Evolutionary conservation across 2,888 invertebrate species (phyloP).

Genomic region (Galerucella pusilla): DNA sequence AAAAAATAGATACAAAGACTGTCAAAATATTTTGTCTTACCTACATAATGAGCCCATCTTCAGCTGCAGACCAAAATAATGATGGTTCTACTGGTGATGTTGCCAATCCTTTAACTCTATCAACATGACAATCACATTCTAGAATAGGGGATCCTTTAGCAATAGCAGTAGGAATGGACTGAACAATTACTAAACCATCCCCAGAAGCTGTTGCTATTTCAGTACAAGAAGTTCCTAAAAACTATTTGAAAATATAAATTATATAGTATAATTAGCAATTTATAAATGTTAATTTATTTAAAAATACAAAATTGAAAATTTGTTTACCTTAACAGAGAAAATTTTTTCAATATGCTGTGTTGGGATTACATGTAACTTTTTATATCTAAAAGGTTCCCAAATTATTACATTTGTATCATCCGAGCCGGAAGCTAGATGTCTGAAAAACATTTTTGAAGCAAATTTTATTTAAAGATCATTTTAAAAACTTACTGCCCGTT

Average conservation of each 20-base stretch:
- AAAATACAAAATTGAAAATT: constrained; percentile 1
- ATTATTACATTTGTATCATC: constrained; percentile 93
- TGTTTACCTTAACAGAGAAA: constrained; percentile 92
- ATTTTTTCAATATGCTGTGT: constrained; percentile 97
- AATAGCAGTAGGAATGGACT: constrained; percentile 72
- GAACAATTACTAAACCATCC: constrained; percentile 72
- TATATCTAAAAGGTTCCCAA: constrained; percentile 92
- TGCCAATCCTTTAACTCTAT: constrained; percentile 91
- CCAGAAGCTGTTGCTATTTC: constrained; percentile 76
- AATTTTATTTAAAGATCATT: neutral
- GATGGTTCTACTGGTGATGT: constrained; percentile 86
- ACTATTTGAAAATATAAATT: constrained; percentile 60
- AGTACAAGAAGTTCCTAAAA: constrained; percentile 66
- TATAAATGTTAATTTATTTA: neutral
- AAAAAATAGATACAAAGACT: neutral
- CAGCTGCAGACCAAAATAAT: constrained; percentile 94
- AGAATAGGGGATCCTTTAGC: constrained; percentile 71
- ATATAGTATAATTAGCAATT: neutral
- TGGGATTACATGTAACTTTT: constrained; percentile 76
- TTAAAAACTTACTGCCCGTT: constrained; percentile 77
- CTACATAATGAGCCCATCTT: constrained; percentile 90
- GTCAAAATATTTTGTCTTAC: constrained; percentile 57
- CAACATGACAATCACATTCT: constrained; percentile 86
- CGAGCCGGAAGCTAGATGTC: constrained; percentile 92
- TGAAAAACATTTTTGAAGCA: constrained; percentile 59